phyloP scores from a whole-genome alignment of 1,140 invertebrate genomes.

The Nasonia vitripennis region DNA sequence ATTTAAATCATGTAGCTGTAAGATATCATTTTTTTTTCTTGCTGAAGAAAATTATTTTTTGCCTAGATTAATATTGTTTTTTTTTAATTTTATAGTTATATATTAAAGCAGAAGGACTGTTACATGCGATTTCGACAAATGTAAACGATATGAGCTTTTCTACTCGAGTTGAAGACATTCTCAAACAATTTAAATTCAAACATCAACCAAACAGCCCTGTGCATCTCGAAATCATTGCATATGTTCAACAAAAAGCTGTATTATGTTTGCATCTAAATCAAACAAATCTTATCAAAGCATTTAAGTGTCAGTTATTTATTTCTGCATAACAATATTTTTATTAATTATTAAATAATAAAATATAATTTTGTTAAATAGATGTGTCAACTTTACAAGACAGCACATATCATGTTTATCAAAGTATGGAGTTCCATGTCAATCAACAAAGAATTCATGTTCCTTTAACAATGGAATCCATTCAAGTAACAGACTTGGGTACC shows the following conservation, averaged over 20 bases:
- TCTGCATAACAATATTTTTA: slow-evolving; percentile 9
- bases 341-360: slow-evolving; percentile 60
- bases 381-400: slow-evolving; percentile 67
- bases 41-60: slow-evolving; percentile 24
- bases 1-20: slow-evolving; percentile 77
- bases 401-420: slow-evolving; percentile 69
- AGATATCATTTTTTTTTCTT: slow-evolving; percentile 51
- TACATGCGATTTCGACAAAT: slow-evolving; percentile 67
- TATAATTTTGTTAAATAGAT: slow-evolving; percentile 68
- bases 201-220: slow-evolving; percentile 69
- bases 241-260: slow-evolving; percentile 77
- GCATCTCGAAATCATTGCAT: slow-evolving; percentile 77
- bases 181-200: slow-evolving; percentile 75
- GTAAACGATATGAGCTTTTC: slow-evolving; percentile 64
- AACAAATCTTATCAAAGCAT: slow-evolving; percentile 74
- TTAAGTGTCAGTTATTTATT: slow-evolving; percentile 64
- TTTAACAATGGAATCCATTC: slow-evolving; percentile 72
- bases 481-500: slow-evolving; percentile 76
- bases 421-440: slow-evolving; percentile 75
- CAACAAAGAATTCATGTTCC: slow-evolving; percentile 75
- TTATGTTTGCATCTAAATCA: slow-evolving; percentile 78
- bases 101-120: slow-evolving; percentile 76
- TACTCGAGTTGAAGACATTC: slow-evolving; percentile 72
- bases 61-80: slow-evolving; percentile 19
- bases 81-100: slow-evolving; percentile 71